Base-by-base conservation (phyloP, 2,113 vertebrate species). In the Gavialis gangeticus region DNA sequence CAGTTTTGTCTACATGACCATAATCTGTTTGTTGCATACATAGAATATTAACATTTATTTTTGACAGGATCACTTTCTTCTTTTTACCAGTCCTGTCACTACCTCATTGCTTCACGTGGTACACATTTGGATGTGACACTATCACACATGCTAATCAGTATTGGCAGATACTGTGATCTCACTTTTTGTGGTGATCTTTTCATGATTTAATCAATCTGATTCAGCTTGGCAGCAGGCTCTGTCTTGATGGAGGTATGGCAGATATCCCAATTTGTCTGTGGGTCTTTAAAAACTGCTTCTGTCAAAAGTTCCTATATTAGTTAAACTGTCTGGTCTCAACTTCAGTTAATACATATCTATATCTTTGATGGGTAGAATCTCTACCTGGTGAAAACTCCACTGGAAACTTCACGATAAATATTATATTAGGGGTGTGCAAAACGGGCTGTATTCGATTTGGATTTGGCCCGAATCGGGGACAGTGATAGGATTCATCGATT, bases 221-320 rank as follows among this genome's bases (percentile, higher is more conserved):
- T 46, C 92, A 96, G 75, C 87, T 78, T 91, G 46, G 21, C 91
- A 92, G 94, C 87, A 93, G 89, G 60, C 93, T 78, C 84, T 91
- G 54, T 63, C 91, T 84, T 93, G 90, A 82, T 85, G 75, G 86
- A 46, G 46, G 46, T 46, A 46, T 46, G 46, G 46, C 46, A 46
- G 46, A 46, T 46, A 46, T 46, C 46, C 46, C 46, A 46, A 46
- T 46, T 46, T 46, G 8, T 46, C 46, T 46, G 46, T 46, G 46
- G 46, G 46, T 46, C 6, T 46, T 46, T 46, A 46, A 46, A 46
- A 46, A 46, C 46, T 46, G 46, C 46, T 46, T 46, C 46, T 46
- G 46, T 46, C 46, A 46, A 46, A 46, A 46, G 46, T 46, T 46
- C 46, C 46, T 46, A 46, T 46, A 46, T 46, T 46, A 46, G 46